phyloP scores from a whole-genome alignment of 1,140 invertebrate genomes.

The Aphelenchoides avenae region DNA sequence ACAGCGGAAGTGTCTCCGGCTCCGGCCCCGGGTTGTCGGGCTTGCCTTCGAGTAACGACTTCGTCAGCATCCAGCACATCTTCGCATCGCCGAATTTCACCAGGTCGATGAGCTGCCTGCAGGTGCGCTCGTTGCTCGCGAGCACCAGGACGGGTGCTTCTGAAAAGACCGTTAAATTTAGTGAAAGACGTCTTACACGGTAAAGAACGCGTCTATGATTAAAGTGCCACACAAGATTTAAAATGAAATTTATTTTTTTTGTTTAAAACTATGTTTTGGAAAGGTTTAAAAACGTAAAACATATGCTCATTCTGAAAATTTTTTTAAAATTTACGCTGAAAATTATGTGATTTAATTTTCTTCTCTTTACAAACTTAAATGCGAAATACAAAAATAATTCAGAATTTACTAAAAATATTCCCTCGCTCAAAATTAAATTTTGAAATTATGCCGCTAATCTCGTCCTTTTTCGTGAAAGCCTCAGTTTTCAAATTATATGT shows the following conservation, averaged over 20 bases:
- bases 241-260: too few relatives aligned
- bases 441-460: too few relatives aligned
- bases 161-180: conserved; percentile 22
- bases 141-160: conserved; percentile 44
- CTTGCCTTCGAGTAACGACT: conserved; percentile 17
- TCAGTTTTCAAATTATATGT: neutral
- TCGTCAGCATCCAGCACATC: conserved; percentile 36
- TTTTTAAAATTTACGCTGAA: too few relatives aligned
- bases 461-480: too few relatives aligned
- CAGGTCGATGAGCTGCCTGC: conserved; percentile 44
- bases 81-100: conserved; percentile 39
- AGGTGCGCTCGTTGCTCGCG: conserved; percentile 38
- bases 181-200: neutral
- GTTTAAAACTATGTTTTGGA: too few relatives aligned
- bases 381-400: too few relatives aligned
- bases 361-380: too few relatives aligned
- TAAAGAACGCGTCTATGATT: neutral
- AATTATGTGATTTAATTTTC: too few relatives aligned
- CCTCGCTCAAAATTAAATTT: conserved; percentile 1
- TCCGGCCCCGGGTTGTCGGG: conserved; percentile 18
- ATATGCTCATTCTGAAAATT: too few relatives aligned
- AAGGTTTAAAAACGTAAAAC: too few relatives aligned
- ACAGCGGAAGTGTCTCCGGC: conserved; percentile 34
- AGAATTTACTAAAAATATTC: conserved; percentile 5
- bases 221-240: too few relatives aligned